Conservation (phyloP, 2,888 invertebrate species). For the Heliconius cydno region DNA sequence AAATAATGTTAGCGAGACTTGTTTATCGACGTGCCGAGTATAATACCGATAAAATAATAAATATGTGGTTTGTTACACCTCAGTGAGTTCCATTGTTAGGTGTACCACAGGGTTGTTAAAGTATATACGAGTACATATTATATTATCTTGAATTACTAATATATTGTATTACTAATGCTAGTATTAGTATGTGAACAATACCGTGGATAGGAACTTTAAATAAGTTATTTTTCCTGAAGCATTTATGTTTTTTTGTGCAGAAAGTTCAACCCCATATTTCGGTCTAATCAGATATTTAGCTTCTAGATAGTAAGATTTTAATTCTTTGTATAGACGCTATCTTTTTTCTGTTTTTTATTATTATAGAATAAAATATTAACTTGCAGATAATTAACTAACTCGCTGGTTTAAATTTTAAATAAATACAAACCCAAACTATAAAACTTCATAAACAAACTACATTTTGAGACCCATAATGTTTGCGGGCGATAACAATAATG, state of each 20-base stretch:
- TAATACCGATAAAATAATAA: constrained; percentile 15
- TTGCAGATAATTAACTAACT: too few species aligned
- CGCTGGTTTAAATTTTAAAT: not conserved
- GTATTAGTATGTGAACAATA: constrained; percentile 3
- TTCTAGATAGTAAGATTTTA: too few species aligned
- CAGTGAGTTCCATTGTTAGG: constrained; percentile 15
- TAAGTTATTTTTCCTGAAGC: not conserved
- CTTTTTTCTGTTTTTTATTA: too few species aligned
- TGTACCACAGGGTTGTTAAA: constrained; percentile 18
- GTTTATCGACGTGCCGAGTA: not conserved
- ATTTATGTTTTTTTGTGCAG: too few species aligned
- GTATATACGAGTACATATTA: constrained; percentile 3
- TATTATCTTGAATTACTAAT: constrained; percentile 6
- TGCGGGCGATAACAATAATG: not conserved
- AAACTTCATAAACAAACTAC: too few species aligned
- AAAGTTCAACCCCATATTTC: too few species aligned
- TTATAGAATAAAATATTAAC: too few species aligned
- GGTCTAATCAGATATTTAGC: too few species aligned
- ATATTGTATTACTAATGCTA: not conserved
- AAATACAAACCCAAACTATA: not conserved
- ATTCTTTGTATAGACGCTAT: too few species aligned
- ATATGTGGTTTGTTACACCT: constrained; percentile 14
- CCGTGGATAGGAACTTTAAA: too few species aligned
- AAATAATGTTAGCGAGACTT: not conserved
- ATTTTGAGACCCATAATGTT: not conserved